Evolutionary conservation across 2,888 invertebrate genomes (phyloP).

Genomic region (Sacculina carcini): DNA sequence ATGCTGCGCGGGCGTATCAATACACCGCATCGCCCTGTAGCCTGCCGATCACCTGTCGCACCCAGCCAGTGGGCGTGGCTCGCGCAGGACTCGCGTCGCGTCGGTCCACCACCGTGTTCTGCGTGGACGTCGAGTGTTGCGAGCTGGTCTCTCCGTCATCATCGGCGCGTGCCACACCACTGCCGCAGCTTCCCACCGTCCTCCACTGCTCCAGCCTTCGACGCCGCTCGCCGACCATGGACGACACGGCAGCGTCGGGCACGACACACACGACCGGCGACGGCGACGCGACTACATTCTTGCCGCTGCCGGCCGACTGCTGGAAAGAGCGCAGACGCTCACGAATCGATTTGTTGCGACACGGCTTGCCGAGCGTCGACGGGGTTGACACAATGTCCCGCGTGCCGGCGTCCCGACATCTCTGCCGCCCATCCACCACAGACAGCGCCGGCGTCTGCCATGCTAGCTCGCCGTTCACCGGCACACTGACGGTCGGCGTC

Average conservation of each 20-base stretch:
- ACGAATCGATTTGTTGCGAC: slow-evolving; percentile 17
- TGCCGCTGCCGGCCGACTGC: slow-evolving; percentile 17
- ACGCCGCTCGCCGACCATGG: slow-evolving; percentile 18
- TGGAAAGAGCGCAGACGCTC: slow-evolving; percentile 19
- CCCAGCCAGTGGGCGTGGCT: slow-evolving; percentile 31
- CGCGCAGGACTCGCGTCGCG: slow-evolving; percentile 7
- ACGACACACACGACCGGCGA: not conserved
- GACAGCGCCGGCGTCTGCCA: slow-evolving; percentile 8
- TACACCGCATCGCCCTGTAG: slow-evolving; percentile 32
- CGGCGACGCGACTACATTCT: slow-evolving; percentile 14
- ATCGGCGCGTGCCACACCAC: slow-evolving; percentile 14
- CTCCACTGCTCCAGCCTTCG: slow-evolving; percentile 19
- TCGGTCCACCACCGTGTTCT: slow-evolving; percentile 20
- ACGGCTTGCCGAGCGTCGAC: slow-evolving; percentile 22
- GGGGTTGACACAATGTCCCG: slow-evolving; percentile 6
- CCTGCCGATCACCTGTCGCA: slow-evolving; percentile 42
- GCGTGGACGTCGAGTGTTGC: slow-evolving; percentile 21
- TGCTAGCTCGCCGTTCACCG: slow-evolving; percentile 1
- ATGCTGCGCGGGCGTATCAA: no score
- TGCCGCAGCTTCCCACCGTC: not conserved
- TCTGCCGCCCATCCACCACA: slow-evolving; percentile 18
- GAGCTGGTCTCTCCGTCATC: slow-evolving; percentile 21
- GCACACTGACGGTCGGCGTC: not conserved
- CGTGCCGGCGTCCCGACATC: slow-evolving; percentile 7
- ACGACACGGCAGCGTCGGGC: slow-evolving; percentile 18